Conservation (phyloP, 2,797 vertebrate species). For the Pempheris klunzingeri region DNA sequence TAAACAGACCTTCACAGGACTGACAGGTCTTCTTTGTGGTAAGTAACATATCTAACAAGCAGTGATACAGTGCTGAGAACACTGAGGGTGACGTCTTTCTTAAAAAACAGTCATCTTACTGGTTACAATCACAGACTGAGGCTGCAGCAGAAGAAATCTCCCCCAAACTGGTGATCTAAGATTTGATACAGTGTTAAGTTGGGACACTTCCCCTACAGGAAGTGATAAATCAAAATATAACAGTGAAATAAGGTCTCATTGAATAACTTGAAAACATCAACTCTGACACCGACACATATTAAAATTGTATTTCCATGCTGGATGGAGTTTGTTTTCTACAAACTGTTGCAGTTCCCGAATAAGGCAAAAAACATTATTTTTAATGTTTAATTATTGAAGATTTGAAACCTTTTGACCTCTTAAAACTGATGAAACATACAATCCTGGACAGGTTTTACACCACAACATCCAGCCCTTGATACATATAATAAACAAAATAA, state of each 20-base stretch:
- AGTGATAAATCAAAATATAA: slow-evolving; percentile 4
- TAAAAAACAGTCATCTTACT: no score
- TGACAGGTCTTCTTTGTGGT: neutral
- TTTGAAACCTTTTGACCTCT: neutral
- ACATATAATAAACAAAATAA: neutral
- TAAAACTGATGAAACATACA: neutral
- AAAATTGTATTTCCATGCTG: neutral
- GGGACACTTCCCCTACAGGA: neutral
- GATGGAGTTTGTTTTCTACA: neutral
- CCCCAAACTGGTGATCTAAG: neutral
- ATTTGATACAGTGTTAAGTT: neutral
- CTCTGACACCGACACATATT: neutral
- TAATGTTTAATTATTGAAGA: neutral
- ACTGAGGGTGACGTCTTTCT: neutral
- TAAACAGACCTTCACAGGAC: neutral
- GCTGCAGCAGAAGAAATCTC: neutral
- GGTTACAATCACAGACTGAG: neutral
- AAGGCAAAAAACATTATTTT: neutral
- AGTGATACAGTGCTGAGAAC: neutral
- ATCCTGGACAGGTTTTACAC: neutral
- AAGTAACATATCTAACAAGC: neutral
- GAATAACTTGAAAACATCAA: neutral
- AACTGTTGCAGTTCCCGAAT: neutral
- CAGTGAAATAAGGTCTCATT: neutral
- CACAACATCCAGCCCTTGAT: neutral